These are phyloP conservation scores for Eumeta japonica DNA, from an alignment of 1,140 invertebrate species.

Conservation along the genomic window DNA sequence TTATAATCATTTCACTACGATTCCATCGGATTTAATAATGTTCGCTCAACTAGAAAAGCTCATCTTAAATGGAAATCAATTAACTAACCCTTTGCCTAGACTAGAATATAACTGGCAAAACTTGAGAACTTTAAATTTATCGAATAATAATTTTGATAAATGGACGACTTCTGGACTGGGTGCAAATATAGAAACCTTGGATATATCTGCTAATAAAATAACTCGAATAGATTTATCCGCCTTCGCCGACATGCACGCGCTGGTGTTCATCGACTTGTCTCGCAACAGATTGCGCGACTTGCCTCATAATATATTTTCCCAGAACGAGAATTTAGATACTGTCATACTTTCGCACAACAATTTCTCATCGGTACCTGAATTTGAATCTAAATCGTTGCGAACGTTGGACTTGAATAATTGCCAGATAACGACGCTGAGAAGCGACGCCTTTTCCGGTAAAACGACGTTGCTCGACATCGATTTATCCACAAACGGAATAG, in stretches of 20 bases:
- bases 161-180: constrained; percentile 52
- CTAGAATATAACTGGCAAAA: constrained; percentile 44
- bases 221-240: constrained; percentile 32
- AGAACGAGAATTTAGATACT: constrained; percentile 54
- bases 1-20: constrained; percentile 54
- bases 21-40: constrained; percentile 54
- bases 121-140: constrained; percentile 55
- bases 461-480: constrained; percentile 55
- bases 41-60: constrained; percentile 51
- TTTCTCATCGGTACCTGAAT: constrained; percentile 56
- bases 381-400: constrained; percentile 57
- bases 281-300: constrained; percentile 63
- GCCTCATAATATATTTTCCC: constrained; percentile 47
- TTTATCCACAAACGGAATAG: constrained; percentile 62
- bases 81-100: constrained; percentile 33
- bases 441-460: constrained; percentile 48
- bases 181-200: constrained; percentile 38
- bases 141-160: constrained; percentile 56
- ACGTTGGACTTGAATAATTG: constrained; percentile 60
- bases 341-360: constrained; percentile 67
- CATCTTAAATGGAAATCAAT: constrained; percentile 59
- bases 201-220: constrained; percentile 56
- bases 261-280: constrained; percentile 57
- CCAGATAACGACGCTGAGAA: constrained; percentile 56
- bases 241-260: constrained; percentile 23